Percentiles rank a stretch among this genome's conserved stretches.
phyloP scores from a whole-genome alignment of 2,888 invertebrate genomes.

The Plagiodera versicolora region DNA sequence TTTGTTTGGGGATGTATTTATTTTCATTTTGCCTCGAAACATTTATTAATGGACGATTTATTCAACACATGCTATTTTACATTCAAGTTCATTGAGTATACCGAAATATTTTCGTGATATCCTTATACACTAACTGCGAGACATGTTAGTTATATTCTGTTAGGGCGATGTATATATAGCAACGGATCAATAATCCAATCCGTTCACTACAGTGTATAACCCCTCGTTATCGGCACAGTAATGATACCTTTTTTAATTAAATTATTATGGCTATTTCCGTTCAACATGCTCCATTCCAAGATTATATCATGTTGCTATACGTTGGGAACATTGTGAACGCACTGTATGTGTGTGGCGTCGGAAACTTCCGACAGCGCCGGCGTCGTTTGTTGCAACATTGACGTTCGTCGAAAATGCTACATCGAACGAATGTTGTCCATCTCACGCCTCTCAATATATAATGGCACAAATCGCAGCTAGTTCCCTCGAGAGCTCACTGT shows the following conservation, averaged over 20 bases:
- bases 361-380: conserved; percentile 27
- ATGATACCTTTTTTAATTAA: neutral
- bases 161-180: too few species aligned
- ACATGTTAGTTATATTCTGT: too few species aligned
- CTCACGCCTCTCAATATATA: conserved; percentile 18
- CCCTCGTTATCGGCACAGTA: too few species aligned
- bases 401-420: conserved; percentile 28
- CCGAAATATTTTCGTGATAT: too few species aligned
- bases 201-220: too few species aligned
- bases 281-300: neutral
- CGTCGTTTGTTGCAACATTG: conserved; percentile 33
- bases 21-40: too few species aligned
- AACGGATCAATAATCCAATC: too few species aligned
- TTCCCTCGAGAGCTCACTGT: conserved; percentile 4
- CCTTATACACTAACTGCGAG: too few species aligned
- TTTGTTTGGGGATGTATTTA: too few species aligned
- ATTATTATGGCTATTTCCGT: neutral
- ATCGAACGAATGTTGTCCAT: conserved; percentile 22
- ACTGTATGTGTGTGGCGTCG: conserved; percentile 16
- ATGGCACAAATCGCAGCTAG: conserved; percentile 18
- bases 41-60: too few species aligned
- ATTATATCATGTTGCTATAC: neutral
- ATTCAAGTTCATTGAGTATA: too few species aligned
- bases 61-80: too few species aligned
- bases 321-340: conserved; percentile 11